Percentiles rank a stretch among this genome's conserved stretches.
These are phyloP conservation scores for Idaea biselata DNA, from an alignment of 2,888 invertebrate genomes.

Conservation along the genomic window DNA sequence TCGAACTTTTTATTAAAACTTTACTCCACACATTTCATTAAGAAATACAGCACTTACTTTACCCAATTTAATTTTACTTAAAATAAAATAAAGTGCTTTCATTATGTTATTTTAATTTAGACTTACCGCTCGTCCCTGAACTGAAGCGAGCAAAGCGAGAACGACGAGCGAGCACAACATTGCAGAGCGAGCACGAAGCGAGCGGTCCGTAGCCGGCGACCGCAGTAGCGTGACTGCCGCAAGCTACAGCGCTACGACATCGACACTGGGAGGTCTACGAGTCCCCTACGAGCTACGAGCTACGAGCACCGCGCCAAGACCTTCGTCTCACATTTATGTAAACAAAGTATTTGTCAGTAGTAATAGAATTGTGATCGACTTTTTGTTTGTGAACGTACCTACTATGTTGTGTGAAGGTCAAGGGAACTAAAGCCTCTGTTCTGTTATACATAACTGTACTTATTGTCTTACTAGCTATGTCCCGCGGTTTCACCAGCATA, in stretches of 20 bases:
- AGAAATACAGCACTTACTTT: neutral
- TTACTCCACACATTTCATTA: neutral
- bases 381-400: constrained; percentile 23
- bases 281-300: constrained; percentile 33
- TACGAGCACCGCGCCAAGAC: constrained; percentile 41
- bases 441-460: neutral
- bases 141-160: constrained; percentile 66
- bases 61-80: neutral
- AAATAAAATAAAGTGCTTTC: neutral
- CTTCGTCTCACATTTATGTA: constrained; percentile 61
- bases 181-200: constrained; percentile 57
- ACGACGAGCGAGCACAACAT: constrained; percentile 67
- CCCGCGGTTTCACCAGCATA: no score
- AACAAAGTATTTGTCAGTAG: constrained; percentile 70
- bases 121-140: constrained; percentile 77
- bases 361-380: constrained; percentile 49
- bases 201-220: constrained; percentile 54
- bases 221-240: constrained; percentile 74
- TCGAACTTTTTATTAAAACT: neutral
- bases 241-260: constrained; percentile 42
- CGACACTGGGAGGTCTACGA: constrained; percentile 27
- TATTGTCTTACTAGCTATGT: no score
- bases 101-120: constrained; percentile 31
- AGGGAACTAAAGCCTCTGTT: constrained; percentile 7
- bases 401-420: constrained; percentile 25